Conservation (phyloP, 2,797 vertebrate species). For the Acestrorhynchus altus region DNA sequence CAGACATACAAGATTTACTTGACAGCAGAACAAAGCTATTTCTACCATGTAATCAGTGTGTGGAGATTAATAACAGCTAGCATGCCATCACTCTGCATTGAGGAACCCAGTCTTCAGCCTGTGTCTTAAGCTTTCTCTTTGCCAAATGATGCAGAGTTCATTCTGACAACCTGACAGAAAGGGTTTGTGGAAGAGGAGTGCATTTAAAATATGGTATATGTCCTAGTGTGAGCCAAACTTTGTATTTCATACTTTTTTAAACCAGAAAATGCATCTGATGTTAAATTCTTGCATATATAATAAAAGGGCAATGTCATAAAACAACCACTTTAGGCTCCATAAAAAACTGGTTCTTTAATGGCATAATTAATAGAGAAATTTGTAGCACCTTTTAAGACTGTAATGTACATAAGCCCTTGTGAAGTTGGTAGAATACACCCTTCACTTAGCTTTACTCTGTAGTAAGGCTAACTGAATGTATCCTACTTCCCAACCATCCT, state of each 20-base stretch:
- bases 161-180: slow-evolving; percentile 21
- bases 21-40: slow-evolving; percentile 48
- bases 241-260: neutral
- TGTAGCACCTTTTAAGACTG: too few species aligned
- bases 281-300: too few species aligned
- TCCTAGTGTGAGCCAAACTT: neutral
- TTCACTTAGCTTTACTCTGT: slow-evolving; percentile 3
- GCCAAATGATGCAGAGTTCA: neutral
- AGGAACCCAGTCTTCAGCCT: neutral
- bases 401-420: too few species aligned
- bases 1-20: slow-evolving; percentile 43
- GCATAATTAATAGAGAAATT: too few species aligned
- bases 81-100: slow-evolving; percentile 22
- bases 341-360: too few species aligned
- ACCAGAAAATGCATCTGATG: too few species aligned
- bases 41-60: slow-evolving; percentile 28
- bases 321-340: too few species aligned
- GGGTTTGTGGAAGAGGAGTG: neutral
- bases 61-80: slow-evolving; percentile 11
- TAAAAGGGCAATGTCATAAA: too few species aligned
- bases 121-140: neutral
- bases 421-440: neutral
- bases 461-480: slow-evolving; percentile 2
- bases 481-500: neutral
- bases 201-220: neutral